Percentiles rank a stretch among this genome's conserved stretches.
Evolutionary conservation across 2,888 invertebrate genomes (phyloP).

Genomic region (Antheraea yamamai): DNA sequence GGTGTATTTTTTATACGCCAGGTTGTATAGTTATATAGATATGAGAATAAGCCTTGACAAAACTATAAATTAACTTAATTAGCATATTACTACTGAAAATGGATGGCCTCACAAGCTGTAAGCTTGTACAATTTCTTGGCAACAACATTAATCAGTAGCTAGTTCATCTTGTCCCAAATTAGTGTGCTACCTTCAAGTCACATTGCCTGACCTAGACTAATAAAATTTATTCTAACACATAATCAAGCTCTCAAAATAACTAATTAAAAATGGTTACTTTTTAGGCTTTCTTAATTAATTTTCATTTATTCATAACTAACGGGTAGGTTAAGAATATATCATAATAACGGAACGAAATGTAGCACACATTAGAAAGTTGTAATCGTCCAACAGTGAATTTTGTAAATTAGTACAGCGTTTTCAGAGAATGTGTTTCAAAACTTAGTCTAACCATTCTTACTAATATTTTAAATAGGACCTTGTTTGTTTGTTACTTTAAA

Average conservation of each 20-base stretch:
- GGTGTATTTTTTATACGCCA: too few relatives aligned
- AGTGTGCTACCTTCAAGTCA: background rate
- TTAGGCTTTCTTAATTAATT: background rate
- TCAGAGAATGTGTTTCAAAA: background rate
- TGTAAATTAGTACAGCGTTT: background rate
- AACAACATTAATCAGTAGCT: background rate
- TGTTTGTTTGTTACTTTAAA: too few relatives aligned
- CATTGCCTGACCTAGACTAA: conserved; percentile 4
- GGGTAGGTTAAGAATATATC: background rate
- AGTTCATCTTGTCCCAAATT: conserved; percentile 6
- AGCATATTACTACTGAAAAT: background rate
- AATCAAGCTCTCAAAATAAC: background rate
- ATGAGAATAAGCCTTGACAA: background rate
- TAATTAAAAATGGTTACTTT: background rate
- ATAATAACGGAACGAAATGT: conserved; percentile 5
- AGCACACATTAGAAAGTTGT: conserved; percentile 3
- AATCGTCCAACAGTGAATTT: background rate
- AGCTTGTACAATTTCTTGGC: conserved; percentile 10
- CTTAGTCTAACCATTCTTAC: background rate
- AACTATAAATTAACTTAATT: background rate
- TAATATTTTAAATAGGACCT: too few relatives aligned
- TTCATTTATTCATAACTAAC: conserved; percentile 3
- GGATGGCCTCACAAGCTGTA: background rate
- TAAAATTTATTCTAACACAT: conserved; percentile 1
- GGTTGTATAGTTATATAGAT: too few relatives aligned